phyloP scores from a whole-genome alignment of 2,113 vertebrate genomes.

The Tachuris rubrigastra region DNA sequence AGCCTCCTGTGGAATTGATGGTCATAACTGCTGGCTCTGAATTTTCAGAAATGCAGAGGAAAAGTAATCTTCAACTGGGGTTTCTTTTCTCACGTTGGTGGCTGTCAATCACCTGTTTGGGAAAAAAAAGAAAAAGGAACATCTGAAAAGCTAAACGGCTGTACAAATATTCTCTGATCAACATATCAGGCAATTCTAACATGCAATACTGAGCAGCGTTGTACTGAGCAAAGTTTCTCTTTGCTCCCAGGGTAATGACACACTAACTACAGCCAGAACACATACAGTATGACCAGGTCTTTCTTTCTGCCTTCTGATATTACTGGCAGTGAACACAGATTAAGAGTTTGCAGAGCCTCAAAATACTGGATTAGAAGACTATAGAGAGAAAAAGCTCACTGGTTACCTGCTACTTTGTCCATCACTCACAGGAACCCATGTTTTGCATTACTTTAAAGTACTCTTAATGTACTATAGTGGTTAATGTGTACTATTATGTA shows the following conservation, averaged over 20 bases:
- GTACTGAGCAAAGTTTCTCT: neutral
- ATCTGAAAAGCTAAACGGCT: constrained; percentile 17
- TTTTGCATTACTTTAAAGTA: neutral
- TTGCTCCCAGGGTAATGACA: neutral
- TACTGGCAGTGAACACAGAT: neutral
- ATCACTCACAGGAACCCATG: neutral
- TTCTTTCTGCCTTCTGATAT: neutral
- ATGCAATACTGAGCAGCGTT: neutral
- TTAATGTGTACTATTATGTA: neutral
- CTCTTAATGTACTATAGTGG: neutral
- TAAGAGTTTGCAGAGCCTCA: neutral
- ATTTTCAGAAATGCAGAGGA: constrained; percentile 61
- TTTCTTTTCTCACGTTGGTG: neutral
- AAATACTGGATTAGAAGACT: neutral
- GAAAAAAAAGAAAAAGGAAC: neutral
- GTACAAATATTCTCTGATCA: neutral
- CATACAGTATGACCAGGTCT: neutral
- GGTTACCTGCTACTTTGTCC: neutral
- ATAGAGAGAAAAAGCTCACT: neutral
- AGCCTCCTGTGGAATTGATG: neutral
- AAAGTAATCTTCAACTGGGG: constrained; percentile 56
- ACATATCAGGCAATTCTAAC: neutral
- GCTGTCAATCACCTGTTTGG: constrained; percentile 66
- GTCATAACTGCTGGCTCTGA: constrained; percentile 47
- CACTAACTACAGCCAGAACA: neutral